Evolutionary conservation across 2,113 vertebrate genomes (phyloP).

Genomic region (Peucedramus taeniatus): DNA sequence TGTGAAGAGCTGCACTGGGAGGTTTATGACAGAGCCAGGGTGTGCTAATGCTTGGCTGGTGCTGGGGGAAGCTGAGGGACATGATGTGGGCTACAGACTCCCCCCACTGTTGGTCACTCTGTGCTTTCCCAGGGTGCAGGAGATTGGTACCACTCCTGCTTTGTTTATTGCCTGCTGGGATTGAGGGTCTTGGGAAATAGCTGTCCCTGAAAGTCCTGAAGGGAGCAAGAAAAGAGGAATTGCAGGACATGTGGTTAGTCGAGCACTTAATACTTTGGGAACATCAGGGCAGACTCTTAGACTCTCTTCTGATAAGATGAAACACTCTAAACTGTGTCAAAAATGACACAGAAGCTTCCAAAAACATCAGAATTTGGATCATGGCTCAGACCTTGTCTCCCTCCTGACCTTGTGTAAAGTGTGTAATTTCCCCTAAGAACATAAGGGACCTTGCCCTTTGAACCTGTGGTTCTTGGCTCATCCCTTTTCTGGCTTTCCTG

Average conservation of each 20-base stretch:
- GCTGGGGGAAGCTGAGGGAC: neutral
- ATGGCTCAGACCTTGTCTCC: neutral
- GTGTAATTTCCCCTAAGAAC: conserved; percentile 7
- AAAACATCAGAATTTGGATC: neutral
- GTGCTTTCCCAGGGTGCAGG: neutral
- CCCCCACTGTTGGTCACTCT: neutral
- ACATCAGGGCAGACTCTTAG: neutral
- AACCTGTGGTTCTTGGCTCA: conserved; percentile 25
- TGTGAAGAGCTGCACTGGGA: neutral
- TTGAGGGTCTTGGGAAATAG: conserved; percentile 35
- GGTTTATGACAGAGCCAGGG: neutral
- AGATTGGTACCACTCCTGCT: neutral
- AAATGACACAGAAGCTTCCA: conserved; percentile 17
- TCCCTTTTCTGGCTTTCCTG: neutral
- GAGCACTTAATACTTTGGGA: neutral
- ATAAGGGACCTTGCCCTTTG: conserved; percentile 20
- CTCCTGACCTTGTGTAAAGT: conserved; percentile 12
- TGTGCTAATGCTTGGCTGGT: neutral
- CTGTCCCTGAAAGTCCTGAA: neutral
- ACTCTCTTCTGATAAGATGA: conserved; percentile 42
- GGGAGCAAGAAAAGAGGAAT: neutral
- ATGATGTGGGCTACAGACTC: neutral
- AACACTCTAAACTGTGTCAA: conserved; percentile 18
- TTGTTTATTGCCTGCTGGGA: neutral
- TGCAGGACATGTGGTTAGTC: neutral